phyloP scores from a whole-genome alignment of 2,113 vertebrate species.

The mouse (Mus musculus) region DNA sequence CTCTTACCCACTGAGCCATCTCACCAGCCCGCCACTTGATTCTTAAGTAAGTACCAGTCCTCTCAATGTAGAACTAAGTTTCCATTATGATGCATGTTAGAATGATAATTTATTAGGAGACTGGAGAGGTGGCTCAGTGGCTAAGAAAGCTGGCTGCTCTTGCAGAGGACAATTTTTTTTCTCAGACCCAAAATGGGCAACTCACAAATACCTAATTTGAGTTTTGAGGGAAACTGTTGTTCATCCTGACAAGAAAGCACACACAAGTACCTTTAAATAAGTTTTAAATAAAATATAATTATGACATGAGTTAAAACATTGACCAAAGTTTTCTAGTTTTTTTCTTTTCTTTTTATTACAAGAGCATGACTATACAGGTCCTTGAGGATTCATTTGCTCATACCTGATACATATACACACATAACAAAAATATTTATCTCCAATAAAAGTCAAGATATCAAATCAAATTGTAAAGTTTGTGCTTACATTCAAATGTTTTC shows the following conservation, averaged over 20 bases:
- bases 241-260: not conserved
- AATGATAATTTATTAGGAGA: not conserved
- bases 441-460: not conserved
- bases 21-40: no score
- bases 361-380: rapidly evolving
- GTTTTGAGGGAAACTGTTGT: no score
- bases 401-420: not conserved
- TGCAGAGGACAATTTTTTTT: not conserved
- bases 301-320: not conserved
- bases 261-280: not conserved
- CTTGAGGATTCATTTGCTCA: not conserved
- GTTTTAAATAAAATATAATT: not conserved
- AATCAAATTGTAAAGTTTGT: not conserved
- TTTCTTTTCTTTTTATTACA: no score
- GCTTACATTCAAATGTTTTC: not conserved
- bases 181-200: not conserved
- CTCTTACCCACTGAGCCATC: no score
- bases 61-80: not conserved
- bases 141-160: not conserved
- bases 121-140: not conserved
- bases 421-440: not conserved
- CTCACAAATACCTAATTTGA: not conserved
- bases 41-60: no score
- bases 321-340: not conserved
- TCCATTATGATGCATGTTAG: not conserved